Percentiles rank a stretch among this genome's conserved stretches.
Conservation (phyloP, 2,888 invertebrate genomes). For the Melangyna quadrimaculata region DNA sequence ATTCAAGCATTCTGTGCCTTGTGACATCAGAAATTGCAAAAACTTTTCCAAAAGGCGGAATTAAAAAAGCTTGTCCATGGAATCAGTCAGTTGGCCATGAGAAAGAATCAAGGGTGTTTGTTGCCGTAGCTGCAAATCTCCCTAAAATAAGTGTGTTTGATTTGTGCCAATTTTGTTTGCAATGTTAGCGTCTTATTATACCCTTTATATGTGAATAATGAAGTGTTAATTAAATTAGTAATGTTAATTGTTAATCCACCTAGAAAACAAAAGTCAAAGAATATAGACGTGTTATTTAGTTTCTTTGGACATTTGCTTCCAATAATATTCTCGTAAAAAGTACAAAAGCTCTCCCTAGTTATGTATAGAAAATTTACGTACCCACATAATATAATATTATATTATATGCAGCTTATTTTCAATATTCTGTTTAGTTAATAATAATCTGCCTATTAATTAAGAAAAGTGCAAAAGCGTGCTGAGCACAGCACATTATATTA, state of each 20-base stretch:
- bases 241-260: neutral
- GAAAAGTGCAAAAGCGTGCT: neutral
- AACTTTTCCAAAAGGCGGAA: slow-evolving; percentile 25
- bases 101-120: slow-evolving; percentile 31
- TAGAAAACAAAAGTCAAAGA: slow-evolving; percentile 3
- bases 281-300: slow-evolving; percentile 8
- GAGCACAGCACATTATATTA: neutral
- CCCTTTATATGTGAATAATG: neutral
- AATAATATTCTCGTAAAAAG: slow-evolving; percentile 16
- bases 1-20: neutral
- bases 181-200: neutral
- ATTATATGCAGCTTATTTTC: neutral
- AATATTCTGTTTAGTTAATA: neutral
- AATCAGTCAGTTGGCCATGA: slow-evolving; percentile 65
- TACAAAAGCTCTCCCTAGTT: neutral
- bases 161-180: neutral
- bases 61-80: slow-evolving; percentile 39
- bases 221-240: neutral
- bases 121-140: neutral
- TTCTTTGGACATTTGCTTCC: slow-evolving; percentile 37
- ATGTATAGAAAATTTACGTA: neutral
- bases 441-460: neutral
- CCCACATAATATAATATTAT: too few relatives aligned
- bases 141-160: neutral
- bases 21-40: neutral